phyloP scores from a whole-genome alignment of 2,797 vertebrate genomes.

The Xenops minutus region DNA sequence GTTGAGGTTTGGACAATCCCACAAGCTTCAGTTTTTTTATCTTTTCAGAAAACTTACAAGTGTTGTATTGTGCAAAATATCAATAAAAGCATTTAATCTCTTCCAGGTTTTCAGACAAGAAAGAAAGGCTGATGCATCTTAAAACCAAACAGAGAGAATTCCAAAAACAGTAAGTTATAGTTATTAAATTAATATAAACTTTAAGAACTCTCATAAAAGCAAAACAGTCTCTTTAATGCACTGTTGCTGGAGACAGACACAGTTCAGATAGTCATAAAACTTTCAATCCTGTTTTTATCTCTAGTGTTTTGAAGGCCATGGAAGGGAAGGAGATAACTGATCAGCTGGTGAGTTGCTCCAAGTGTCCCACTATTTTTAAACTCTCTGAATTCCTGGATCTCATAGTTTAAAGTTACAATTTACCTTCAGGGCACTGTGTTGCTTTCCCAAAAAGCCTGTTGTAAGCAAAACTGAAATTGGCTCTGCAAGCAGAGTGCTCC shows the following conservation, averaged over 20 bases:
- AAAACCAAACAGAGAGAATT: constrained; percentile 88
- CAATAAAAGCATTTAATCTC: constrained; percentile 34
- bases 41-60: not conserved
- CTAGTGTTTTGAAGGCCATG: constrained; percentile 88
- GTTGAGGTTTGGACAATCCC: not conserved
- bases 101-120: constrained; percentile 89
- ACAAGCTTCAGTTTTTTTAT: not conserved
- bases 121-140: constrained; percentile 85
- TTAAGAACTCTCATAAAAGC: not conserved
- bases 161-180: constrained; percentile 86
- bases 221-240: not conserved
- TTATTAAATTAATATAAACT: not conserved
- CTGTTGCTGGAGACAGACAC: not conserved
- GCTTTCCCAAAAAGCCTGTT: not conserved
- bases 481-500: not conserved
- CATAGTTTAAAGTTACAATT: not conserved
- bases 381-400: not conserved
- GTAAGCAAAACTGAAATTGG: not conserved
- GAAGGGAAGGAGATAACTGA: constrained; percentile 87
- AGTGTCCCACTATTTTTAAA: not conserved
- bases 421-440: not conserved
- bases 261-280: not conserved
- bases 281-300: not conserved
- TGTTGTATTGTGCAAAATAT: not conserved
- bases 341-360: constrained; percentile 84